Conservation (phyloP, 2,888 invertebrate species). For the Drepanosiphum platanoidis region DNA sequence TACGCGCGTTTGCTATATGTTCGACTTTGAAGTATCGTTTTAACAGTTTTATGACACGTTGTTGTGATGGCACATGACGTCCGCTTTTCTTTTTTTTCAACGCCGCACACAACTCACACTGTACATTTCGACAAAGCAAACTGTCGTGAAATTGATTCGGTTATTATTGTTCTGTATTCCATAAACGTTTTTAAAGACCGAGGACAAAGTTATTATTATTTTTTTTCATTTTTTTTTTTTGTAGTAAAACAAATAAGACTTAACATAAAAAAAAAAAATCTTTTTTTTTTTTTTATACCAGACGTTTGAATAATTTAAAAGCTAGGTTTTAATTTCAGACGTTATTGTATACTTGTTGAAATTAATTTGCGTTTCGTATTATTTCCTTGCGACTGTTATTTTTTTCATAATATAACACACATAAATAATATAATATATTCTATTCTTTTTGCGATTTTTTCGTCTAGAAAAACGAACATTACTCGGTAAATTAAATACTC, state of each 20-base stretch:
- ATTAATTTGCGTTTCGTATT: background rate
- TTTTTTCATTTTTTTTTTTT: too few species aligned
- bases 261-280: background rate
- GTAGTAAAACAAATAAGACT: background rate
- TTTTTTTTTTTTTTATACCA: background rate
- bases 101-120: background rate
- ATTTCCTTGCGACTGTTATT: background rate
- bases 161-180: background rate
- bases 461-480: background rate
- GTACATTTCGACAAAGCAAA: background rate
- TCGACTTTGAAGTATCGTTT: slow-evolving; percentile 11
- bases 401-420: background rate
- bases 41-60: background rate
- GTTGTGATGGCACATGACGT: background rate
- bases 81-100: background rate
- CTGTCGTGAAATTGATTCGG: background rate
- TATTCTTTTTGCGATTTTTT: background rate
- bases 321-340: background rate
- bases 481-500: too few species aligned
- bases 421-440: background rate
- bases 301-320: background rate
- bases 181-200: background rate
- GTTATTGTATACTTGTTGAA: background rate
- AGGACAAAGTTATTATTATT: background rate
- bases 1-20: background rate